Base-by-base conservation (phyloP, 2,113 vertebrate genomes). In the Albula goreensis region DNA sequence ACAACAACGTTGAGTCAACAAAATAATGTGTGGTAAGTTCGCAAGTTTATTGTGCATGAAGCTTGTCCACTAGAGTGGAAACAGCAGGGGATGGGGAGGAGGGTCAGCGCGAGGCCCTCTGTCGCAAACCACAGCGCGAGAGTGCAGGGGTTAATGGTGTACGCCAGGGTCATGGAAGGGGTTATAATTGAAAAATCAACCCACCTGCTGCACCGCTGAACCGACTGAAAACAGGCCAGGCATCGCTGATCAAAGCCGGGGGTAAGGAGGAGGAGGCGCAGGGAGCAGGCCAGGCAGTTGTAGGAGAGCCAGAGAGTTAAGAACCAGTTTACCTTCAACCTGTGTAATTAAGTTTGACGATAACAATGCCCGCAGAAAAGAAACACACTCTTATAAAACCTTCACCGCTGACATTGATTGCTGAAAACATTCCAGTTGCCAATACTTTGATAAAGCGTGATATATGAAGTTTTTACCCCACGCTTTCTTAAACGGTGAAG, bases 121-220 rank as follows among this genome's bases (percentile, higher is more conserved):
- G 17, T 84, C 19, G 52, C 17, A 53, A 17, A 57, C 17, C 17
- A 15, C 53, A n/a, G 0, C 78, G 48, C 31, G 10, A 31, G 78
- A 8, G 80, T 51, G 51, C 31, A 88, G 56, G 86, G 83, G 86
- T 88, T 91, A 89, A 89, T 88, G 82, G 63, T n/a, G 52, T 78
- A 41, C 84, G 60, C 78, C 85, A 84, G 88, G 82, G 85, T 86
- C 85, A 66, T 22, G 63, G 8, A 81, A 50, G 50, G 78, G 85
- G 78, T 74, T 78, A 78, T 90, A 88, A 90, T 89, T 90, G 91
- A 89, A 89, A 88, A 89, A 89, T 87, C 89, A 91, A 89, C 89
- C 86, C 89, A 91, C 89, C 88, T 91, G 89, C 89, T 89, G 88
- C 86, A 87, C 86, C 78, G 88, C 85, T 89, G 88, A 86, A 87